Base-by-base conservation (phyloP, 1,140 invertebrate species). In the Asobara japonica region DNA sequence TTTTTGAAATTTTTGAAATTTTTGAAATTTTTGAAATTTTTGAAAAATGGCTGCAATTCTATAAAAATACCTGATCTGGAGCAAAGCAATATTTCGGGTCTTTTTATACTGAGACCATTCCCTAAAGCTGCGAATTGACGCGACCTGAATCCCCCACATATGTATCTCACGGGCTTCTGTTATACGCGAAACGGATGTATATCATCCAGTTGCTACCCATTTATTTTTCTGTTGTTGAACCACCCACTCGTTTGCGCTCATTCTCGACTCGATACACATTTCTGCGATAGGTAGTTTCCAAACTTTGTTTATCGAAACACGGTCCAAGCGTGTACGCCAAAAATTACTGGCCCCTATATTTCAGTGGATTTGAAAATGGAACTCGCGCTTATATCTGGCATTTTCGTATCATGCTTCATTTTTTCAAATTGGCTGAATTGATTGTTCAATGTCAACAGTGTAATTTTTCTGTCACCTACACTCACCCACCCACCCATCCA, bases 121-220 rank as follows among this genome's bases (percentile, higher is more conserved):
- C n/a, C 33, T 20, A 66, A 61, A 68, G 69, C 51, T 73, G 69
- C 72, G 71, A 76, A 76, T 76, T 76, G 75, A 72, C 72, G 51
- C 60, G 72, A 74, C 75, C 75, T 38, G 64, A 65, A 71, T 76
- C 75, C 66, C 69, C 60, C 51, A 67, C 38, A 68, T 68, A 56
- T 60, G 70, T 69, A 74, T 74, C 62, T 67, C n/a, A 41, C 11
- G 7, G 62, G 30, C 5, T 13, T n/a, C 30, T 30, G 65, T 66
- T 66, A 45, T 66, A 66, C 41, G 65, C 16, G 16, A 18, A n/a
- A 10, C 16, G 4, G 16, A 13, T 65, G 20, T 65, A 38, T 65
- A 29, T 33, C 30, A 31, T 36, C 62, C 33, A n/a, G 30, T 29
- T 8, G n/a, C n/a, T n/a, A n/a, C n/a, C n/a, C n/a, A n/a, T n/a